Conservation (phyloP, 1,140 invertebrate species). For the Solenopsis invicta region DNA sequence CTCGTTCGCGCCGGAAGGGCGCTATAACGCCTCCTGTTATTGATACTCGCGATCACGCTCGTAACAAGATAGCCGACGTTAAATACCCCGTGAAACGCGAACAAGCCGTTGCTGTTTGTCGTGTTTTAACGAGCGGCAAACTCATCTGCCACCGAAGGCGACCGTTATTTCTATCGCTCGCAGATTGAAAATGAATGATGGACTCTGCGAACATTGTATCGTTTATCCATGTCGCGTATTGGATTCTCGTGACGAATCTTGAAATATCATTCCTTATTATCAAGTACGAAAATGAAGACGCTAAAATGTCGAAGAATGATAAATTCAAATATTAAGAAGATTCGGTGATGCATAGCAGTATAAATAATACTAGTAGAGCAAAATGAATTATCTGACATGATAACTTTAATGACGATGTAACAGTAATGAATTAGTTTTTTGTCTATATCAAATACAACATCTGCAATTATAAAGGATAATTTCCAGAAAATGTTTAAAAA, state of each 20-base stretch:
- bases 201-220: neutral
- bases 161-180: slow-evolving; percentile 12
- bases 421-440: neutral
- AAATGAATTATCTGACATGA: neutral
- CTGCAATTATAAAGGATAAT: neutral
- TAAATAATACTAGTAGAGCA: neutral
- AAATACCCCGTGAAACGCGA: slow-evolving; percentile 43
- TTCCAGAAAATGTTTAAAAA: too few species aligned
- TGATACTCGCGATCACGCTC: slow-evolving; percentile 40
- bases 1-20: slow-evolving; percentile 16
- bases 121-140: slow-evolving; percentile 47
- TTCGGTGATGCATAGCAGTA: too few species aligned
- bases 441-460: neutral
- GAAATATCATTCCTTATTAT: neutral
- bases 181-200: slow-evolving; percentile 31
- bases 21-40: slow-evolving; percentile 35
- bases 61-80: slow-evolving; percentile 37
- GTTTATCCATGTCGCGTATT: slow-evolving; percentile 8
- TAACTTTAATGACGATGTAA: neutral
- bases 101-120: slow-evolving; percentile 22
- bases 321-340: neutral
- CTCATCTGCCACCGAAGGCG: slow-evolving; percentile 22
- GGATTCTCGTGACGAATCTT: slow-evolving; percentile 11
- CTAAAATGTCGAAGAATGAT: neutral
- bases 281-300: neutral